Evolutionary conservation across 2,113 vertebrate species (phyloP), one percentile per base, ranked within the genome.

Genomic region (Cercopithecus mona): DNA sequence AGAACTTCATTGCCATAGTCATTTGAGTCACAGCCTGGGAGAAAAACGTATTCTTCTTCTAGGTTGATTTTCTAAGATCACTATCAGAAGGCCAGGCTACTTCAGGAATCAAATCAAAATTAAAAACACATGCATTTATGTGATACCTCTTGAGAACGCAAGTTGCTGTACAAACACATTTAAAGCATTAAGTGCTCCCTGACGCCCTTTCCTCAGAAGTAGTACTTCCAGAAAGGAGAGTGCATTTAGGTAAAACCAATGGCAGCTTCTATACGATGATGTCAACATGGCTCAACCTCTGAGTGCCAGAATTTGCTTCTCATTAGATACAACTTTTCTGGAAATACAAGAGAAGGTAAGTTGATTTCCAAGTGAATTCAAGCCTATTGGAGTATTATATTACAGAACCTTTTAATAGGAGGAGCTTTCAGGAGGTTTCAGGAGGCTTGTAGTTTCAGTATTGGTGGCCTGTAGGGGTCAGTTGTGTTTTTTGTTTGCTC

Each of bases 401-500:
- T 52, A 38, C 70, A 20, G 88, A 30, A 92, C 61, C 55, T 84
- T 87, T 16, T 12, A 75, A 64, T 30, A 64, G 27, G 59, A 61
- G 50, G 79, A 87, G 59, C 18, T 81, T 93, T 73, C 38, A 61
- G 50, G 73, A 86, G 59, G 12, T 81, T 93, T 73, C 38, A 1
- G 3, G 79, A 30, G 27, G 8, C 52, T 80, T 72, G 38, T 73
- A 72, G 40, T 85, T 82, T 80, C n/a, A 40, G 52, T 73, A 20
- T 66, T 22, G 20, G 82, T 73, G 43, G 78, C 59, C 83, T 52
- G 10, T 43, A 88, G 68, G 52, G 40, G 61, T 96, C 97, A 96
- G 85, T 52, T 96, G 68, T 72, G 91, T 27, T 88, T 96, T 96
- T 85, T 95, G 22, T 95, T 93, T 88, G 43, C 30, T 93, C 10